Conservation (phyloP, 2,888 invertebrate genomes). For the Hemistola chrysoprasaria region DNA sequence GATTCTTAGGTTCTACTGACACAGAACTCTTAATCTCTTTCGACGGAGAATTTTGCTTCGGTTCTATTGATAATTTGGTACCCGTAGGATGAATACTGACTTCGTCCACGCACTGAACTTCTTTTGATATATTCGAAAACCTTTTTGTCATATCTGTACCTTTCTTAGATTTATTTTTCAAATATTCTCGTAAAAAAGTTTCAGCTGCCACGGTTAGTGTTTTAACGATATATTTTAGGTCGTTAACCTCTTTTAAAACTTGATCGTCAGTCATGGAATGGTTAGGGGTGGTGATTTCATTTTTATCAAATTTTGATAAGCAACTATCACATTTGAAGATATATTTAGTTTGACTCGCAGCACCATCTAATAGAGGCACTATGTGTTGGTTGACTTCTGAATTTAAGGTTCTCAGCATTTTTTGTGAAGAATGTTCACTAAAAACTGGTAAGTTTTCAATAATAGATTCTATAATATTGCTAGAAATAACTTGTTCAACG, state of each 20-base stretch:
- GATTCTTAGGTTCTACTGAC: conserved; percentile 23
- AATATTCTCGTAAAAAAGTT: conserved; percentile 45
- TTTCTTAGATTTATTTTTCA: conserved; percentile 28
- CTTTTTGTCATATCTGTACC: conserved; percentile 20
- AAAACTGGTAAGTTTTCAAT: too few relatives aligned
- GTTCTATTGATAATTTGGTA: conserved; percentile 47
- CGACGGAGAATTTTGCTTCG: too few relatives aligned
- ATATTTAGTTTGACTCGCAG: conserved; percentile 51
- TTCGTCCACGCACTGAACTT: conserved; percentile 46
- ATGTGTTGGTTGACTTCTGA: conserved; percentile 36
- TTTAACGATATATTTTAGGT: conserved; percentile 52
- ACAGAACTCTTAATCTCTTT: too few relatives aligned
- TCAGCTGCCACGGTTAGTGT: conserved; percentile 50
- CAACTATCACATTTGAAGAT: conserved; percentile 39
- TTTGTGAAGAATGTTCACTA: too few relatives aligned
- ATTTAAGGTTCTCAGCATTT: too few relatives aligned
- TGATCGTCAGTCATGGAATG: conserved; percentile 38
- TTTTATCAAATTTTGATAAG: conserved; percentile 25
- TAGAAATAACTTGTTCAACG: conserved; percentile 4
- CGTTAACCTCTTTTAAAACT: conserved; percentile 52
- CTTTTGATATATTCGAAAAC: conserved; percentile 43
- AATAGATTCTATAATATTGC: conserved; percentile 6
- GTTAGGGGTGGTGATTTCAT: conserved; percentile 12
- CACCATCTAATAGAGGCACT: conserved; percentile 56
- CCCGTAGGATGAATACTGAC: conserved; percentile 36